Conservation (phyloP, 2,888 invertebrate species). For the Epinotia brunnichana region DNA sequence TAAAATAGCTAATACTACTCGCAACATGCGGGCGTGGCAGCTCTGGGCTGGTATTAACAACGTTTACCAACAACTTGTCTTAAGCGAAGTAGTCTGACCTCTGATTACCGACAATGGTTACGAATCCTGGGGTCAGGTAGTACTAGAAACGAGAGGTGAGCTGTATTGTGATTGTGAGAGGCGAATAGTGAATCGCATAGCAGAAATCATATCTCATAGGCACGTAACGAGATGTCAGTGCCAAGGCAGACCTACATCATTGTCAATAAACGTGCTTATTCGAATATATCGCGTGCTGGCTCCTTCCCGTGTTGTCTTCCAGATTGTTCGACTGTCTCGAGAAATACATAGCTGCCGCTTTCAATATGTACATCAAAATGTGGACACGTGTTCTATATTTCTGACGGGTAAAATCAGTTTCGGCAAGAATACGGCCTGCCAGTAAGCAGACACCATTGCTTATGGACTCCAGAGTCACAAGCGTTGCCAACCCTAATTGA, state of each 20-base stretch:
- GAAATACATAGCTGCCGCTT: background rate
- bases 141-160: background rate
- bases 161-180: background rate
- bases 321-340: background rate
- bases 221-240: constrained; percentile 74
- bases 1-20: constrained; percentile 45
- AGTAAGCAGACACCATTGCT: background rate
- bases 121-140: background rate
- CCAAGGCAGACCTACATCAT: constrained; percentile 76
- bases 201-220: constrained; percentile 70
- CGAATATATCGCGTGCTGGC: constrained; percentile 21
- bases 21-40: constrained; percentile 53
- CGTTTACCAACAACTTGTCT: background rate
- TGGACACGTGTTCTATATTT: too few relatives aligned
- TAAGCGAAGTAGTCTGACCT: background rate
- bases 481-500: background rate
- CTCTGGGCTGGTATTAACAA: background rate
- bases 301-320: background rate
- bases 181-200: background rate
- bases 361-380: background rate
- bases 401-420: background rate
- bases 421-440: too few relatives aligned
- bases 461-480: background rate
- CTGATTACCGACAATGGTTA: background rate
- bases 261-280: constrained; percentile 65